A percentile compares a stretch with the other conserved stretches of the same genome.
Evolutionary conservation across 2,797 vertebrate genomes (phyloP).

Genomic region (Sebastes steindachneri): DNA sequence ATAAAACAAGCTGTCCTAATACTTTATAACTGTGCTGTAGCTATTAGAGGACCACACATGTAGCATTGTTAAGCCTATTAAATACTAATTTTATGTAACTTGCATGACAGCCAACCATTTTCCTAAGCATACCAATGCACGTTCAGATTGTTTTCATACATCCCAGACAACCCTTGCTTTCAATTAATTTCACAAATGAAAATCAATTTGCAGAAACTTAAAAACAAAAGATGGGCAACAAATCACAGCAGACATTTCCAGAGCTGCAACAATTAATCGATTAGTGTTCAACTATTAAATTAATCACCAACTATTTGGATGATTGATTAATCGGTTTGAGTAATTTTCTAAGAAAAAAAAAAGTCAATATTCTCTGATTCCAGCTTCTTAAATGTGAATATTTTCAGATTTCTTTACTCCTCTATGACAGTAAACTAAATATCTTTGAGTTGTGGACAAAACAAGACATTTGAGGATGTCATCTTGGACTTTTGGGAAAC

Average conservation of each 20-base stretch:
- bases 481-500: too few species aligned
- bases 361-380: too few species aligned
- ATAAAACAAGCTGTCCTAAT: slow-evolving; percentile 1
- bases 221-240: slow-evolving; percentile 7
- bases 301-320: too few species aligned
- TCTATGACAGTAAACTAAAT: too few species aligned
- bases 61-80: not conserved
- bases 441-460: too few species aligned
- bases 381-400: too few species aligned
- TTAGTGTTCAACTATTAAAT: too few species aligned
- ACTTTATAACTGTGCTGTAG: not conserved
- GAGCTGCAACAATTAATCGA: too few species aligned
- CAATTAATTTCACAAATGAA: slow-evolving; percentile 16
- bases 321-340: too few species aligned
- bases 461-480: too few species aligned
- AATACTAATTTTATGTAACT: not conserved
- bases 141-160: slow-evolving; percentile 1
- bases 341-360: too few species aligned
- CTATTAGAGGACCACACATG: slow-evolving; percentile 14
- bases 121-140: not conserved
- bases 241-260: not conserved
- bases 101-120: slow-evolving; percentile 1
- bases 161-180: not conserved
- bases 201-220: not conserved
- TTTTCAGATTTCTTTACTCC: too few species aligned